phyloP scores from a whole-genome alignment of 2,113 vertebrate species.

The Mesitornis unicolor region DNA sequence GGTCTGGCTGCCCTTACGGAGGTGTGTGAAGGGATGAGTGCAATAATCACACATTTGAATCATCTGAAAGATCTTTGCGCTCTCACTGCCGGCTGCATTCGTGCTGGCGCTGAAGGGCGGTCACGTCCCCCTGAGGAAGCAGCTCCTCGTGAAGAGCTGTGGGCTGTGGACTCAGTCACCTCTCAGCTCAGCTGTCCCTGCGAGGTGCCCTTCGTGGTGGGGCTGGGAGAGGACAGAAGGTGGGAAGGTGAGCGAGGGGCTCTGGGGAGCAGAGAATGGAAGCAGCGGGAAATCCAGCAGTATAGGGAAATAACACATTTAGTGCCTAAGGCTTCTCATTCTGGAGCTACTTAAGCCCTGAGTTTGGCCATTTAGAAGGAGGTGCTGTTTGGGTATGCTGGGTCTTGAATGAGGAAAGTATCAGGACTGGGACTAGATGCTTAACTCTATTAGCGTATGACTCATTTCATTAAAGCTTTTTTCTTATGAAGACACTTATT shows the following conservation, averaged over 20 bases:
- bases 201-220: background rate
- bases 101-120: rapidly evolving
- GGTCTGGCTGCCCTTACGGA: background rate
- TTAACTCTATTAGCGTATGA: background rate
- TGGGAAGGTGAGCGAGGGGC: rapidly evolving
- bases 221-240: background rate
- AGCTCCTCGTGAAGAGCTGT: background rate
- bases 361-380: background rate
- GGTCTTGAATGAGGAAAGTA: background rate
- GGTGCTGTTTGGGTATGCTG: background rate
- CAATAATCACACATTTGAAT: background rate
- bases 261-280: background rate
- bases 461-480: background rate
- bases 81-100: rapidly evolving
- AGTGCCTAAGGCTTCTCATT: background rate
- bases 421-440: rapidly evolving
- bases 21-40: background rate
- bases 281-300: background rate
- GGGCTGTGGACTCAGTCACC: background rate
- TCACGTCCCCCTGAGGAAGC: rapidly evolving
- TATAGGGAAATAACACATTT: background rate
- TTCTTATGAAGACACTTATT: background rate
- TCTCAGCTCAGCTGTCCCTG: background rate
- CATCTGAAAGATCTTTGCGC: background rate
- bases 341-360: background rate